These are phyloP conservation scores for Drosophila varians DNA, from an alignment of 1,140 invertebrate genomes.

Conservation along the genomic window DNA sequence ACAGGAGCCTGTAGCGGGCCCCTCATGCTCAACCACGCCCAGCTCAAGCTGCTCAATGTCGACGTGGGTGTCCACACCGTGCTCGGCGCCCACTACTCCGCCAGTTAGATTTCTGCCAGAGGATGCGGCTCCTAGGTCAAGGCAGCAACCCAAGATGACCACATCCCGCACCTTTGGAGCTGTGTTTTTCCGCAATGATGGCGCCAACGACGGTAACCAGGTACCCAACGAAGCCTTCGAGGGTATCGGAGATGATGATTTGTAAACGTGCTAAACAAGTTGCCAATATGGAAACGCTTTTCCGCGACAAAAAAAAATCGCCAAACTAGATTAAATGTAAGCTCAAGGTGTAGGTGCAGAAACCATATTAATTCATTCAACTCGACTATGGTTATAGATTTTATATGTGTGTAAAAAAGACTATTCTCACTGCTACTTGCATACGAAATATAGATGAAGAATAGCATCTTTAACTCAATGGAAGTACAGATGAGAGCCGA, in stretches of 20 bases:
- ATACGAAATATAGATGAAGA: conserved; percentile 11
- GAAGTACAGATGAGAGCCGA: conserved; percentile 23
- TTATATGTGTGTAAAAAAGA: conserved; percentile 39
- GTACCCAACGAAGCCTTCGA: conserved; percentile 94
- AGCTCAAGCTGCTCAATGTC: conserved; percentile 83
- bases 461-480: conserved; percentile 47
- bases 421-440: conserved; percentile 24
- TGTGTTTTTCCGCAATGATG: conserved; percentile 86
- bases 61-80: conserved; percentile 45
- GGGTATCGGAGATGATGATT: conserved; percentile 95
- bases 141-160: conserved; percentile 80
- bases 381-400: conserved; percentile 29
- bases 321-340: conserved; percentile 29
- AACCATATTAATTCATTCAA: conserved; percentile 21
- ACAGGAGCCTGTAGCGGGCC: conserved; percentile 45
- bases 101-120: conserved; percentile 82
- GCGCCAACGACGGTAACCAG: conserved; percentile 65
- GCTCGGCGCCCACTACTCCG: conserved; percentile 67
- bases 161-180: conserved; percentile 84
- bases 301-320: conserved; percentile 19
- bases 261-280: conserved; percentile 77
- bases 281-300: conserved; percentile 32
- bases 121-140: conserved; percentile 60
- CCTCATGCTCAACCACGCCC: conserved; percentile 57
- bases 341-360: conserved; percentile 7